These are phyloP conservation scores for Araneus ventricosus DNA, from an alignment of 1,140 invertebrate species.

Conservation along the genomic window DNA sequence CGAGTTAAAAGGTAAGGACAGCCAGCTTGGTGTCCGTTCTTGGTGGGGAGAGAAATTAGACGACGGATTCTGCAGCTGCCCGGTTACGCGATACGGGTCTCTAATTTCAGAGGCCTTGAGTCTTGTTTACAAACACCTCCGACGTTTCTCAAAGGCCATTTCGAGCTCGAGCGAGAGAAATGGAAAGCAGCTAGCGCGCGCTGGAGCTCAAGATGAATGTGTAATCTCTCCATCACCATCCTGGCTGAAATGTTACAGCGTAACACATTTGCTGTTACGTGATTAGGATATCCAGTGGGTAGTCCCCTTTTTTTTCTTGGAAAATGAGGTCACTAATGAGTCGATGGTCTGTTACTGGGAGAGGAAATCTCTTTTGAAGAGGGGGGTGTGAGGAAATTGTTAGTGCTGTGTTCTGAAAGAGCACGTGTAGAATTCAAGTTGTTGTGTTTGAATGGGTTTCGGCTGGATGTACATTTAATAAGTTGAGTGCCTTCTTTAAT, in stretches of 20 bases:
- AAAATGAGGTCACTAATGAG: constrained; percentile 4
- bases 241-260: background rate
- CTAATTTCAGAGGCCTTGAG: constrained; percentile 52
- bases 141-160: background rate
- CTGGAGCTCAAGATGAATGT: background rate
- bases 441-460: background rate
- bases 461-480: background rate
- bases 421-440: background rate
- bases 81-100: constrained; percentile 44
- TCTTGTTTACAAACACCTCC: constrained; percentile 68
- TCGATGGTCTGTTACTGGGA: background rate
- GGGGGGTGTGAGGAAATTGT: constrained; percentile 12
- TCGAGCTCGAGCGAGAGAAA: background rate
- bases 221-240: background rate
- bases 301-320: background rate
- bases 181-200: background rate
- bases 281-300: constrained; percentile 24
- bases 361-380: background rate
- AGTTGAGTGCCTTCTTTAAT: background rate
- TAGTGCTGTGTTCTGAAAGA: background rate
- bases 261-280: background rate
- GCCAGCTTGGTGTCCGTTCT: background rate
- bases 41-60: background rate
- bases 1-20: background rate
- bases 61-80: constrained; percentile 35